These are phyloP conservation scores for Thysanoteuthis rhombus DNA, from an alignment of 2,888 invertebrate genomes.

Conservation along the genomic window DNA sequence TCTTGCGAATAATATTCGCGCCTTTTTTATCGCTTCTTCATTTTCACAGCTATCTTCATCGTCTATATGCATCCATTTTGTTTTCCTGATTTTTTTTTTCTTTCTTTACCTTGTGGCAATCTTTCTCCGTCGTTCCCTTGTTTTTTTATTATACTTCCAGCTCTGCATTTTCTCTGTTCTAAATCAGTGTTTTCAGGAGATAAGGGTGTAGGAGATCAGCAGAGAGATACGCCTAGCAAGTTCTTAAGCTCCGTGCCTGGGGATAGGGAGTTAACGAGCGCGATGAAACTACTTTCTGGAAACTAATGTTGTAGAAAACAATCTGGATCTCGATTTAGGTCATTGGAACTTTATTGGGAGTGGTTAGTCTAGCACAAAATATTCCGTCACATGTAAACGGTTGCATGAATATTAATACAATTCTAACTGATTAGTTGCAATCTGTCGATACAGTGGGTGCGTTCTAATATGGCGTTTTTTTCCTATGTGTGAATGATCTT, in stretches of 20 bases:
- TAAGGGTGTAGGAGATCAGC: neutral
- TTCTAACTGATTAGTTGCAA: no score
- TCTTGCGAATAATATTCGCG: neutral
- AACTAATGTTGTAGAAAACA: neutral
- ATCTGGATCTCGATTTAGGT: neutral
- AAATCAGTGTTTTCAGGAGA: neutral
- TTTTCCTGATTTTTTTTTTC: neutral
- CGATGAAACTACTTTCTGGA: neutral
- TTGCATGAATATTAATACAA: no score
- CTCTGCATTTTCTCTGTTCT: neutral
- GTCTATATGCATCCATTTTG: neutral
- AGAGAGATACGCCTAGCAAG: neutral
- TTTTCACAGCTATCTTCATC: neutral
- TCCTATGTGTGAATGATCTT: no score
- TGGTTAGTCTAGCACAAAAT: no score
- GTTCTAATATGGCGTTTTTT: no score
- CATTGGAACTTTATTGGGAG: no score
- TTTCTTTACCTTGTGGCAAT: neutral
- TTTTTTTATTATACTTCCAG: neutral
- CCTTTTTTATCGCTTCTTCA: neutral
- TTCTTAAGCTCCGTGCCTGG: neutral
- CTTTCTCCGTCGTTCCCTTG: no score
- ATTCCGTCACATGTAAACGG: no score
- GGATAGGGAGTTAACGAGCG: neutral
- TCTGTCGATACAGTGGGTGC: no score